phyloP scores from a whole-genome alignment of 1,140 invertebrate species.

The Hypothenemus hampei region DNA sequence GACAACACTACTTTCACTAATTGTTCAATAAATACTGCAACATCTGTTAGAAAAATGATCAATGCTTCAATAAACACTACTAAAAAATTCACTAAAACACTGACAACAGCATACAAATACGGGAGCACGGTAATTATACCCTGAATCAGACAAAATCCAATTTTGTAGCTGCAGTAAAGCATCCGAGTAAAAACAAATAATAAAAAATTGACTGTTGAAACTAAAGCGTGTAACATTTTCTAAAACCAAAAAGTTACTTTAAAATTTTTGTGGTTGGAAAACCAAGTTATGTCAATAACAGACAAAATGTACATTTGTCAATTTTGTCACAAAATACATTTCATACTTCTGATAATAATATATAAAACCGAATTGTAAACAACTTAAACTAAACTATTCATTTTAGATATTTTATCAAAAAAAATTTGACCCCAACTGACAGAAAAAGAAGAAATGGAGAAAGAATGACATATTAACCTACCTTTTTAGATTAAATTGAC shows the following conservation, averaged over 20 bases:
- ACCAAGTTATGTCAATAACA: neutral
- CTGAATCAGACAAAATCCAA: conserved; percentile 27
- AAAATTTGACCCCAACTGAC: no score
- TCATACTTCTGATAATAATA: neutral
- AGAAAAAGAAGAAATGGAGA: no score
- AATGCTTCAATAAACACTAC: conserved; percentile 27
- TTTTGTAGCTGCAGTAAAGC: conserved; percentile 28
- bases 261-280: neutral
- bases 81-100: conserved; percentile 6
- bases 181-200: conserved; percentile 11
- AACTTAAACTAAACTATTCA: neutral
- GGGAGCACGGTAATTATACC: conserved; percentile 1
- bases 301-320: no score
- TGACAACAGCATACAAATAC: neutral
- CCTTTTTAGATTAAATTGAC: no score
- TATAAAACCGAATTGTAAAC: neutral
- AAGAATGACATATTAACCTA: no score
- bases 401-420: neutral
- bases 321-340: neutral
- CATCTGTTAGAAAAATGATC: conserved; percentile 26
- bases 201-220: conserved; percentile 8
- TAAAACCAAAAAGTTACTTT: neutral
- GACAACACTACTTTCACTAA: neutral
- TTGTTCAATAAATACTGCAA: conserved; percentile 10
- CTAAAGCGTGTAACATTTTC: conserved; percentile 3